These are phyloP conservation scores for Lepidocyrtinus sp. DNA, from an alignment of 2,888 invertebrate species.

Conservation along the genomic window DNA sequence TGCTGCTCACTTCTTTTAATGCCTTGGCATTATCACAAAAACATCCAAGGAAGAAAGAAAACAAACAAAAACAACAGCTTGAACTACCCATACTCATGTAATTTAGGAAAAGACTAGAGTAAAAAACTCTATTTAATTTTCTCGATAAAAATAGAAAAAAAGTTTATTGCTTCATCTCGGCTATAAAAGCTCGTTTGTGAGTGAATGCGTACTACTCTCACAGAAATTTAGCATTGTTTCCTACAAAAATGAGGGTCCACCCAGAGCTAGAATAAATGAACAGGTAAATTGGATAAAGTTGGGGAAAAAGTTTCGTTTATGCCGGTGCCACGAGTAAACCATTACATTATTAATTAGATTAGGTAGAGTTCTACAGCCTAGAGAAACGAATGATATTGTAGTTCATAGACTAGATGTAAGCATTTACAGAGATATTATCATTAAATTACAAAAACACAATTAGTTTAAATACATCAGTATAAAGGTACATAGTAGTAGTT, in stretches of 20 bases:
- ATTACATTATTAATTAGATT: conserved; percentile 65
- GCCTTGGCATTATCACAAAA: not conserved
- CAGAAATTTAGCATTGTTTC: no score
- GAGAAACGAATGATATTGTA: no score
- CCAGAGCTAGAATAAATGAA: conserved; percentile 29
- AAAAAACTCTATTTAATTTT: conserved; percentile 27
- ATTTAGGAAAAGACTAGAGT: not conserved
- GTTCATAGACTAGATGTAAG: no score
- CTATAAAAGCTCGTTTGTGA: not conserved
- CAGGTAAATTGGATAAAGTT: conserved; percentile 28
- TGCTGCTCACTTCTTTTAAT: not conserved
- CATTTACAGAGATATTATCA: no score
- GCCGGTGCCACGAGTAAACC: conserved; percentile 1
- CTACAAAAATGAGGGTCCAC: not conserved
- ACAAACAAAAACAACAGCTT: conserved; percentile 17
- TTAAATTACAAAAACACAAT: no score
- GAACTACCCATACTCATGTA: not conserved
- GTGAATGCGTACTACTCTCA: no score
- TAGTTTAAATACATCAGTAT: no score
- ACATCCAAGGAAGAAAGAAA: conserved; percentile 14
- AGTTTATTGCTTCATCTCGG: not conserved
- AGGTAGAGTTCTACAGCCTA: no score
- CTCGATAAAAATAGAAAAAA: not conserved
- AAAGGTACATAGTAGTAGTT: not conserved
- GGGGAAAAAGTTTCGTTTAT: not conserved